Evolutionary conservation across 2,888 invertebrate genomes (phyloP).

Genomic region (Tiphia femorata): DNA sequence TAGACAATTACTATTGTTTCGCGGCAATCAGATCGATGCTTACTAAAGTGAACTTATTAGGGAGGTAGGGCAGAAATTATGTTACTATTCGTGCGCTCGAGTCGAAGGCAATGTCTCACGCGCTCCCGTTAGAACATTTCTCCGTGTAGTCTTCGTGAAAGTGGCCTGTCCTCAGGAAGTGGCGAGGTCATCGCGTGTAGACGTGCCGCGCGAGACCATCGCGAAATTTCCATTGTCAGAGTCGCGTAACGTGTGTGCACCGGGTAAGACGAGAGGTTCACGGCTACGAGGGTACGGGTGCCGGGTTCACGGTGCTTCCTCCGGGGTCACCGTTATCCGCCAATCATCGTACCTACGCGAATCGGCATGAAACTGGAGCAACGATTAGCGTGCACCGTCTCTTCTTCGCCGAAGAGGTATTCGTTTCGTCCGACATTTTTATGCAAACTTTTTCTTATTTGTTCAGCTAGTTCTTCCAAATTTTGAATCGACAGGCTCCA

Average conservation of each 20-base stretch:
- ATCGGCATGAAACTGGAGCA: constrained; percentile 34
- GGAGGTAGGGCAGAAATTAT: too few relatives aligned
- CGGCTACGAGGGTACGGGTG: constrained; percentile 41
- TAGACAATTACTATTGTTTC: too few relatives aligned
- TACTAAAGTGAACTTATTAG: too few relatives aligned
- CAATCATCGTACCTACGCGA: constrained; percentile 23
- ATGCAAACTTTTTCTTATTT: too few relatives aligned
- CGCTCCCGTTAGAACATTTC: constrained; percentile 56
- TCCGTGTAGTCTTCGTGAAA: constrained; percentile 49
- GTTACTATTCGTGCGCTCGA: constrained; percentile 3
- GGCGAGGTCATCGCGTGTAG: constrained; percentile 59
- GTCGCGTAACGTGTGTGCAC: too few relatives aligned
- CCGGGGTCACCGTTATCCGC: constrained; percentile 55
- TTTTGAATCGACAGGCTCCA: too few relatives aligned
- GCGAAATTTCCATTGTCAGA: constrained; percentile 54
- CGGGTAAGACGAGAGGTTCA: constrained; percentile 50
- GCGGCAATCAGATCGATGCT: too few relatives aligned
- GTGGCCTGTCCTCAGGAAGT: constrained; percentile 58
- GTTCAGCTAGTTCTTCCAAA: too few relatives aligned
- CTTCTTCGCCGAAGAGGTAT: background rate
- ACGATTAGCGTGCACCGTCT: background rate
- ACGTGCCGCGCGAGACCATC: constrained; percentile 49
- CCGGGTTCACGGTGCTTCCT: constrained; percentile 43
- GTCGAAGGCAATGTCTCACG: too few relatives aligned
- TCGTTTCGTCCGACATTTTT: too few relatives aligned